Percentiles rank a stretch among this genome's conserved stretches.
Conservation (phyloP, 2,888 invertebrate species). For the Germaria angustata region DNA sequence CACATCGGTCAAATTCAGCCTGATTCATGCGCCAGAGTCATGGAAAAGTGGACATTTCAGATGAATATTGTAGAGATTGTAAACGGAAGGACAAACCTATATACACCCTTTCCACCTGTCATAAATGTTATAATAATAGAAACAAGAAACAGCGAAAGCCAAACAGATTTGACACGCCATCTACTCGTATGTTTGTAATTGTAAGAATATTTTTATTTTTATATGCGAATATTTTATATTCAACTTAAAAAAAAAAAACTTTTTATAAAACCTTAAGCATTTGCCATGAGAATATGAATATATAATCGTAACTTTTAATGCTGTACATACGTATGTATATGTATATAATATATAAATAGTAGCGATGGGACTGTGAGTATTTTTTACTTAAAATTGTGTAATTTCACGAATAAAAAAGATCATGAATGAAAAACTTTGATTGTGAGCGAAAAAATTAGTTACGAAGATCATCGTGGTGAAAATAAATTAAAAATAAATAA, state of each 20-base stretch:
- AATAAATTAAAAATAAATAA: too few relatives aligned
- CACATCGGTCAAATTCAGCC: too few relatives aligned
- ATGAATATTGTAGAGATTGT: too few relatives aligned
- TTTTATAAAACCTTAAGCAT: constrained; percentile 52
- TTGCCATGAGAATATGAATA: constrained; percentile 58
- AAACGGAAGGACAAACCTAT: too few relatives aligned
- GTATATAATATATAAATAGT: neutral
- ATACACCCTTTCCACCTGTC: too few relatives aligned
- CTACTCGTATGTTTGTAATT: constrained; percentile 1
- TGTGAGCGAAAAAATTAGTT: too few relatives aligned
- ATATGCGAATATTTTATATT: neutral
- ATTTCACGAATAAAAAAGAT: too few relatives aligned
- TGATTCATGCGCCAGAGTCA: too few relatives aligned
- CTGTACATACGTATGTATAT: neutral
- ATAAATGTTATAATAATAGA: constrained; percentile 1
- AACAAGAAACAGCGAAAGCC: constrained; percentile 1
- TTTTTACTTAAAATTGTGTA: too few relatives aligned
- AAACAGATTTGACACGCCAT: constrained; percentile 43
- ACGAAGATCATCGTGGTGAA: too few relatives aligned
- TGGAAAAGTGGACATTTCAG: too few relatives aligned
- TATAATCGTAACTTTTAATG: neutral
- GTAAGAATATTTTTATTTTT: constrained; percentile 8
- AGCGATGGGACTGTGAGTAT: neutral
- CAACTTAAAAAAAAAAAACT: constrained; percentile 53
- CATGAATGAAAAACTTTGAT: too few relatives aligned